Base-by-base conservation (phyloP, 2,888 invertebrate genomes). In the Encarsia formosa region DNA sequence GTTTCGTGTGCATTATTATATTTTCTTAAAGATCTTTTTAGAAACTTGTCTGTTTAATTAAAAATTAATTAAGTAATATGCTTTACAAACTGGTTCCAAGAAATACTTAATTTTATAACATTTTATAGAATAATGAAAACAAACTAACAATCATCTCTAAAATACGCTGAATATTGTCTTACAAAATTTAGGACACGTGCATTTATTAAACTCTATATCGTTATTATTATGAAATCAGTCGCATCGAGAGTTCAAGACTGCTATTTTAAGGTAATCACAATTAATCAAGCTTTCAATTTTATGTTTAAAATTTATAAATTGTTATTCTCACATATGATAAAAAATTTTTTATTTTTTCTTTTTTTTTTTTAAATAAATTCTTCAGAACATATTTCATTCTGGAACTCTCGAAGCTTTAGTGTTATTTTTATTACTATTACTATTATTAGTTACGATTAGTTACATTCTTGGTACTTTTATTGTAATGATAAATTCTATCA, bases 81-180 rank as follows among this genome's bases (percentile, higher is more conserved):
- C n/a, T n/a, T 49, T 37, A 50, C 24, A 9, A 46, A 37, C 56
- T 54, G 53, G 58, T 61, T 59, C 52, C 31, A 40, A 40, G n/a
- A n/a, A n/a, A n/a, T n/a, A n/a, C n/a, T n/a, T n/a, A n/a, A n/a
- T n/a, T n/a, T n/a, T n/a, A n/a, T n/a, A n/a, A n/a, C n/a, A n/a
- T n/a, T n/a, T n/a, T n/a, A n/a, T n/a, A n/a, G n/a, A n/a, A n/a
- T n/a, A n/a, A n/a, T n/a, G n/a, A n/a, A n/a, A n/a, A n/a, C n/a
- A n/a, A n/a, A n/a, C n/a, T n/a, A n/a, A 44, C 8, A 41, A 35
- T 42, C 43, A 63, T 67, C 69, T 70, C 54, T 65, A 65, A 69
- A 70, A 69, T 71, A 70, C 72, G 71, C 70, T 69, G 66, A 67
- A 66, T 65, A 71, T 71, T 71, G 69, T 71, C 72, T 40, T 63